A percentile compares a stretch with the other conserved stretches of the same genome.
Evolutionary conservation across 2,113 vertebrate genomes (phyloP).

Genomic region (Cyprinodon tularosa): DNA sequence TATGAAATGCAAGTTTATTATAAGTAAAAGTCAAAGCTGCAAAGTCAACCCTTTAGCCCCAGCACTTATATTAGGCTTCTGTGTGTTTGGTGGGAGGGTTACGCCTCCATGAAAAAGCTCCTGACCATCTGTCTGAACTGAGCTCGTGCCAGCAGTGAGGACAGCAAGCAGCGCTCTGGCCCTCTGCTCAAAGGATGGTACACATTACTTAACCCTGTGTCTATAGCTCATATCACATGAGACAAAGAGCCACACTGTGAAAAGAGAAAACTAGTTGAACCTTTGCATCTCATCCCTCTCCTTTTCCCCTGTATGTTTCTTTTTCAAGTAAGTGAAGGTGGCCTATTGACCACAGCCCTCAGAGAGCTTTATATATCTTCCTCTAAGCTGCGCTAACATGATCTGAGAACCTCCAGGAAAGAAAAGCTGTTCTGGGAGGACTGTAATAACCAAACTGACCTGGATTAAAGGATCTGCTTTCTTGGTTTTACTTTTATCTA

Average conservation of each 20-base stretch:
- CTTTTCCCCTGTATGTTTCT: not conserved
- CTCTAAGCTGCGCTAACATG: too few species aligned
- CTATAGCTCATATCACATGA: not conserved
- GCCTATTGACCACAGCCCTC: conserved; percentile 11
- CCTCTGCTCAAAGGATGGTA: conserved; percentile 2
- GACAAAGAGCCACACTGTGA: not conserved
- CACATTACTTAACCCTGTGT: conserved; percentile 13
- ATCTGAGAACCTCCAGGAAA: not conserved
- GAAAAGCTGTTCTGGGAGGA: not conserved
- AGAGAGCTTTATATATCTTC: not conserved
- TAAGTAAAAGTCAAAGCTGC: conserved; percentile 29
- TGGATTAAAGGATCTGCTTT: not conserved
- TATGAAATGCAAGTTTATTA: conserved; percentile 15
- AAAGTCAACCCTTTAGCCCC: conserved; percentile 14
- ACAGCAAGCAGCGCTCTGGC: conserved; percentile 10
- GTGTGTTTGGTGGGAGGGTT: conserved; percentile 1
- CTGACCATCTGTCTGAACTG: conserved; percentile 73
- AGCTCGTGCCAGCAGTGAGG: conserved; percentile 58
- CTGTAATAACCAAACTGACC: not conserved
- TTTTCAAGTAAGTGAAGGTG: conserved; percentile 3
- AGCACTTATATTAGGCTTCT: conserved; percentile 7
- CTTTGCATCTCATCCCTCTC: not conserved
- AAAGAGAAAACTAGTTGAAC: not conserved
- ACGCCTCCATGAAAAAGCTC: conserved; percentile 41
- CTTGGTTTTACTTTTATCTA: not conserved